Evolutionary conservation across 2,113 vertebrate genomes (phyloP).

Genomic region (Neodontobutis hainanensis): DNA sequence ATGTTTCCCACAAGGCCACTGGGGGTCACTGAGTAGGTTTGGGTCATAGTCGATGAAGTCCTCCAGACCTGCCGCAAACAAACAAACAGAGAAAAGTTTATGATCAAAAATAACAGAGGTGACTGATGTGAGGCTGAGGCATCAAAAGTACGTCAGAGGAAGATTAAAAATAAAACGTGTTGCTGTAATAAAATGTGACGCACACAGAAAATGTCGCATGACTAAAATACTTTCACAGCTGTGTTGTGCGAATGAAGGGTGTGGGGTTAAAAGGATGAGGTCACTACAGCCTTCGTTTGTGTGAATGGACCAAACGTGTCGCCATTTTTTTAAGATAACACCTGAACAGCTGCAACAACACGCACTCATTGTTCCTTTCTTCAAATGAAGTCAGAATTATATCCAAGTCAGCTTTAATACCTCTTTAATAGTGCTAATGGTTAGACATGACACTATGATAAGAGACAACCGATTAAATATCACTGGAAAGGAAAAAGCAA

Average conservation of each 20-base stretch:
- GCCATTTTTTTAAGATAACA: too few species aligned
- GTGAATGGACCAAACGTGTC: too few species aligned
- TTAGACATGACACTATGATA: too few species aligned
- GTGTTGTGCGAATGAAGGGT: constrained; percentile 51
- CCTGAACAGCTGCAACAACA: too few species aligned
- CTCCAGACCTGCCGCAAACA: constrained; percentile 77
- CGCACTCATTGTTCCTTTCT: too few species aligned
- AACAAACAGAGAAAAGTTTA: neutral
- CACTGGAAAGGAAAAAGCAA: too few species aligned
- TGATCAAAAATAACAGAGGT: neutral
- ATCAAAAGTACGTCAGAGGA: neutral
- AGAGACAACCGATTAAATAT: too few species aligned
- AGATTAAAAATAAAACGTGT: constrained; percentile 22
- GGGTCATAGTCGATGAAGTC: constrained; percentile 91
- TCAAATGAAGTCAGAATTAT: too few species aligned
- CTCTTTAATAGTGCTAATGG: too few species aligned
- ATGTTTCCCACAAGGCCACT: constrained; percentile 98
- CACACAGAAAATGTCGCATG: neutral
- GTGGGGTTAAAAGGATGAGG: constrained; percentile 7
- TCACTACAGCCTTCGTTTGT: too few species aligned
- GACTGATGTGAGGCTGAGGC: too few species aligned
- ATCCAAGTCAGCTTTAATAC: too few species aligned
- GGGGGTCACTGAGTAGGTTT: constrained; percentile 92
- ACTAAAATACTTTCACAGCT: constrained; percentile 33
- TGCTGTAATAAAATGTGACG: neutral